These are phyloP conservation scores for Coregonus suidteri DNA, from an alignment of 2,797 vertebrate species.

Conservation along the genomic window DNA sequence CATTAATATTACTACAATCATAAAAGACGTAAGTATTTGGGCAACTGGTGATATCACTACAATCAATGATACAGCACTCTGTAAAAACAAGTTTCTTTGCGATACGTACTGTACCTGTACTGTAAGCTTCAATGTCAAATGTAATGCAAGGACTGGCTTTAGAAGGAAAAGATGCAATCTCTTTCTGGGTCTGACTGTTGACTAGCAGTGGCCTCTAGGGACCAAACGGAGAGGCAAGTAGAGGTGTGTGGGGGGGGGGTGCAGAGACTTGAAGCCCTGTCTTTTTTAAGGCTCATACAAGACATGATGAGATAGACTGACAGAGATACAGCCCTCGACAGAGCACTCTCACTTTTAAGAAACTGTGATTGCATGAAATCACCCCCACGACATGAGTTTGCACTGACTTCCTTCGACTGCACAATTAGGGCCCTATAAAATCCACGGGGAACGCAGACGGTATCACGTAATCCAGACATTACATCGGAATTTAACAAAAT, in stretches of 20 bases:
- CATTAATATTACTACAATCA: conserved; percentile 46
- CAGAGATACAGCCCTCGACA: conserved; percentile 13
- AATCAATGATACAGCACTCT: neutral
- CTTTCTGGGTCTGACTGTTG: neutral
- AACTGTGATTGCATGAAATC: neutral
- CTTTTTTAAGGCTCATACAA: conserved; percentile 30
- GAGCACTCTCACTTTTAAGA: conserved; percentile 53
- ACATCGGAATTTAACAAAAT: too few species aligned
- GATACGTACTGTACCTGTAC: neutral
- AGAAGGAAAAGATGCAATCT: conserved; percentile 10
- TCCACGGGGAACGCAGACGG: too few species aligned
- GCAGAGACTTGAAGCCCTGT: conserved; percentile 14
- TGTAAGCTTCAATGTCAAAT: neutral
- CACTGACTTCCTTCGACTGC: too few species aligned
- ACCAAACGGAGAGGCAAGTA: neutral
- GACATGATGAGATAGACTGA: neutral
- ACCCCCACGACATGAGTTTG: neutral
- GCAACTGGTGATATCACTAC: neutral
- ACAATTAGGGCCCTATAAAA: too few species aligned
- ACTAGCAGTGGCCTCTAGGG: neutral
- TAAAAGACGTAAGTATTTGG: conserved; percentile 49
- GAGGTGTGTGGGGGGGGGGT: neutral
- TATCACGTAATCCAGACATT: too few species aligned
- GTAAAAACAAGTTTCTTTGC: neutral
- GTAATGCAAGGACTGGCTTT: neutral